Conservation (phyloP, 2,888 invertebrate genomes). For the Thysanoteuthis rhombus region DNA sequence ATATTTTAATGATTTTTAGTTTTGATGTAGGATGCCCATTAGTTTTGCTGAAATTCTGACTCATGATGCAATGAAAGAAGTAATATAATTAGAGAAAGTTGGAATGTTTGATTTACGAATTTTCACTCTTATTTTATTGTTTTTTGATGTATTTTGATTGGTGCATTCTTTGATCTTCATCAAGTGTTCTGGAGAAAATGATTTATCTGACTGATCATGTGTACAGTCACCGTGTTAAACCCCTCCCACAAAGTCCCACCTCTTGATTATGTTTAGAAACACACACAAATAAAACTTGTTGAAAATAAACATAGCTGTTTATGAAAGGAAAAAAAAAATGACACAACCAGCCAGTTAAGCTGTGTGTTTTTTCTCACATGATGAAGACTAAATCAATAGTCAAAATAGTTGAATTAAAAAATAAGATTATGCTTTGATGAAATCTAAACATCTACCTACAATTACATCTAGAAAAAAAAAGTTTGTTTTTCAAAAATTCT, state of each 20-base stretch:
- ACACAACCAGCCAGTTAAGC: too few relatives aligned
- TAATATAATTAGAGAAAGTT: background rate
- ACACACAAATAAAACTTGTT: too few relatives aligned
- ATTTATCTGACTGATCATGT: background rate
- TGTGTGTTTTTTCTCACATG: too few relatives aligned
- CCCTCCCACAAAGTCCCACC: background rate
- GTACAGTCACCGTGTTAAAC: background rate
- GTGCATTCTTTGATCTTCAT: background rate
- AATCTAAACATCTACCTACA: too few relatives aligned
- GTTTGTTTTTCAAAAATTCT: too few relatives aligned
- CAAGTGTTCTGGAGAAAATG: background rate
- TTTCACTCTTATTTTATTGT: background rate
- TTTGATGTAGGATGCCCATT: conserved; percentile 12
- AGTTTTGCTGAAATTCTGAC: background rate
- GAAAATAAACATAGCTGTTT: too few relatives aligned
- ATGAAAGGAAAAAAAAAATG: too few relatives aligned
- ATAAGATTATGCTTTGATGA: too few relatives aligned
- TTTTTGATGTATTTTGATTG: background rate
- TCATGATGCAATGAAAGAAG: background rate
- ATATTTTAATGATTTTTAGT: background rate
- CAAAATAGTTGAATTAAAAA: too few relatives aligned
- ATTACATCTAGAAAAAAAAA: too few relatives aligned
- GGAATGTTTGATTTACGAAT: background rate
- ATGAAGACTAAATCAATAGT: too few relatives aligned
- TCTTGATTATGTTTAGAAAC: background rate